Conservation (phyloP, 1,140 invertebrate species). For the Drosophila virilis region DNA sequence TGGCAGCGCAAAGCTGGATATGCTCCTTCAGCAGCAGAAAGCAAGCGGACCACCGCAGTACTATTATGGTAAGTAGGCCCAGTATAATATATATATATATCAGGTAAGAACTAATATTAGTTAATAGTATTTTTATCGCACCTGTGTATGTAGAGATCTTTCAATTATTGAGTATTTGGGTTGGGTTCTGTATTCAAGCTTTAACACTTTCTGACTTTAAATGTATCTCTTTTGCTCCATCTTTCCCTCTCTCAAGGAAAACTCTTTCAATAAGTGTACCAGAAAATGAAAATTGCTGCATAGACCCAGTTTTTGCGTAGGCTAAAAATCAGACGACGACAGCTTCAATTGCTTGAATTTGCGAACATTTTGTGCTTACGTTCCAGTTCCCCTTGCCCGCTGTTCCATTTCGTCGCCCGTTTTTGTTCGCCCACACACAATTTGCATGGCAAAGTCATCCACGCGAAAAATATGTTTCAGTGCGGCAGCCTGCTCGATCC, state of each 20-base stretch:
- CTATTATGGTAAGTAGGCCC: constrained; percentile 53
- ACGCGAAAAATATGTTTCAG: constrained; percentile 16
- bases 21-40: constrained; percentile 32
- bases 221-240: neutral
- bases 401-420: neutral
- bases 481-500: neutral
- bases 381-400: neutral
- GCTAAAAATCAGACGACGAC: neutral
- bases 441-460: constrained; percentile 32
- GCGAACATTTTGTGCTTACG: neutral
- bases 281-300: no score
- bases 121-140: no score
- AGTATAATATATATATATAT: no score
- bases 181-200: no score
- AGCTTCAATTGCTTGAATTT: constrained; percentile 16
- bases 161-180: no score
- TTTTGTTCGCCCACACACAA: neutral
- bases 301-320: neutral
- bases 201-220: no score
- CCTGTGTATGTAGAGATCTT: no score
- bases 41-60: constrained; percentile 50
- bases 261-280: no score
- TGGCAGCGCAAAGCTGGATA: constrained; percentile 14
- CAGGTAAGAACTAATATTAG: no score
- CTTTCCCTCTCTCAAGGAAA: neutral